Base-by-base conservation (phyloP, 2,113 vertebrate genomes). In the Toxostoma redivivum region DNA sequence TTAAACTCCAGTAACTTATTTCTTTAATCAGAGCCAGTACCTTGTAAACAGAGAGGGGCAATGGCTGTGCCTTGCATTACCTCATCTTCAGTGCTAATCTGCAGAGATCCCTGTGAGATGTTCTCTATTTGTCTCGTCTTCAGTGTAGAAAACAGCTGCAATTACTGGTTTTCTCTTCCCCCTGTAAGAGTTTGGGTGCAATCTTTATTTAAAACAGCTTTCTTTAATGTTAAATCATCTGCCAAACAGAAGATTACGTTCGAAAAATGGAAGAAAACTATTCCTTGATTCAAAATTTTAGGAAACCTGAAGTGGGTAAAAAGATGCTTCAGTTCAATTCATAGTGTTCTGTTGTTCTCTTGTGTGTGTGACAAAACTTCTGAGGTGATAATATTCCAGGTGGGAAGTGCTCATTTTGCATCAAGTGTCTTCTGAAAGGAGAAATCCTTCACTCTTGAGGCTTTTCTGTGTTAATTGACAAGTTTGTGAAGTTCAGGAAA, bases 351-450 rank as follows among this genome's bases (percentile, higher is more conserved):
- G 0, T 33, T 79, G 69, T 44, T 22, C 40, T 76, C n/a, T 72
- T 35, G 3, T 19, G 10, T 42, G 30, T 48, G 13, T 33, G 45
- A 47, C 2, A 3, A 60, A 58, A 65, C 28, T 53, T 81, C 5
- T 14, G 15, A 89, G 31, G 15, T 50, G 21, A 27, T 23, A 28
- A 14, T 40, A 31, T 54, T 79, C 24, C 48, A 11, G 0, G 0
- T 1, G 2, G 37, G 31, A 91, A 21, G 16, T 47, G 18, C 66
- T 85, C 0, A 3, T 30, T 77, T 86, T 48, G 6, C 35, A 38
- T 73, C 28, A n/a, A 2, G 4, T 35, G 24, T 54, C 47, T 60
- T 88, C 33, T 74, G n/a, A 48, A n/a, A 19, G 17, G 19, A 40
- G 20, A 67, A 37, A 13, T 91, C 40, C 22, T 71, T 91, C 6